Conservation (phyloP, 2,113 vertebrate species). For the Corydoras maculifer region DNA sequence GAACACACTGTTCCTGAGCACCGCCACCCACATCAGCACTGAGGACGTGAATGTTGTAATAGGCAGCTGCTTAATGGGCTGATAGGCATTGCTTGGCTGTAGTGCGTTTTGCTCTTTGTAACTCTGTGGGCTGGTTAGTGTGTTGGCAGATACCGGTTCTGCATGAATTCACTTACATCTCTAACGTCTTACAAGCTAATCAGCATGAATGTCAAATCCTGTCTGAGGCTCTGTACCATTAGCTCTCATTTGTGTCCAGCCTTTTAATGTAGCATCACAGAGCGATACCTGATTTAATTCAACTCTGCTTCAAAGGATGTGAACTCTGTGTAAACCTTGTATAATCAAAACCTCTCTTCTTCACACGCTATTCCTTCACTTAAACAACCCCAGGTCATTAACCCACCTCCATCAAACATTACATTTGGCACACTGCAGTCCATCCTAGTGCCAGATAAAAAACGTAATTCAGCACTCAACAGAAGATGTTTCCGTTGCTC, state of each 20-base stretch:
- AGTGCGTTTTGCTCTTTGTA: conserved; percentile 17
- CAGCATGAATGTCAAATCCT: conserved; percentile 19
- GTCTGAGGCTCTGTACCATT: conserved; percentile 19
- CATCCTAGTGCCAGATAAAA: no score
- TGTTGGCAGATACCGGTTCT: conserved; percentile 7
- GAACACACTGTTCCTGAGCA: neutral
- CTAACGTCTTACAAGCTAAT: conserved; percentile 24
- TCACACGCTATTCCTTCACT: no score
- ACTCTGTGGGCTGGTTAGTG: conserved; percentile 14
- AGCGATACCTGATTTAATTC: no score
- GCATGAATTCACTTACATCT: conserved; percentile 26
- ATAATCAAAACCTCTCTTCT: no score
- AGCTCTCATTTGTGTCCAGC: conserved; percentile 24
- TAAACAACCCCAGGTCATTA: no score
- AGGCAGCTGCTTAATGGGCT: neutral
- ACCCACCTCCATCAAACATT: no score
- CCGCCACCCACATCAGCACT: neutral
- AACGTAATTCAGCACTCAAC: no score
- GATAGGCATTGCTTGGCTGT: neutral
- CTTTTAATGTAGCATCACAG: no score
- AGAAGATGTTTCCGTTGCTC: no score
- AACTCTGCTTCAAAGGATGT: no score
- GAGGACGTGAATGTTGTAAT: neutral
- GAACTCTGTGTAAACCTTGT: no score
- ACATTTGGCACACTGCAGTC: no score